Base-by-base conservation (phyloP, 2,888 invertebrate species). In the Drosophila prolongata region DNA sequence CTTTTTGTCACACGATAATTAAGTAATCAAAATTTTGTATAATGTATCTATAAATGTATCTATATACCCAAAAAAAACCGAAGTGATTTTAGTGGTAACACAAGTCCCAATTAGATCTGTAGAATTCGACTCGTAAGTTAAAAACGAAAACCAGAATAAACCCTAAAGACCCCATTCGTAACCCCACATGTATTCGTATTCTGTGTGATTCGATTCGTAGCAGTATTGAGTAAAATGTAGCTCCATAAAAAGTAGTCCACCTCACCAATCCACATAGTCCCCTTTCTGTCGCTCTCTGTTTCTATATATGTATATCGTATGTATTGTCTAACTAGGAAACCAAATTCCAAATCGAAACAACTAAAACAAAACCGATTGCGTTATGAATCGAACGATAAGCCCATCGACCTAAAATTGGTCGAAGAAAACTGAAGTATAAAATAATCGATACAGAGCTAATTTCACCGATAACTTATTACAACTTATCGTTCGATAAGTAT, bases 171-270 rank as follows among this genome's bases (percentile, higher is more conserved):
- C 14, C 61, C 75, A 74, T 75, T 61, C 27, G 59, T 74, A 73
- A 74, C 74, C 55, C 44, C 65, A 75, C 75, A 68, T 68, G 49
- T 75, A 69, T 43, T 69, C 68, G 70, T 82, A 79, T 70, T 83
- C 62, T 75, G 71, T 83, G 88, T 83, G 76, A 87, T 87, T 83
- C 83, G 86, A 82, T 43, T 40, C 49, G 81, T 83, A 87, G 82
- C 13, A 46, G 66, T 60, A 54, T 60, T 71, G 46, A 57, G 60
- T 79, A 71, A 47, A 56, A 37, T 35, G 73, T 71, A 71, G 70
- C 46, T 72, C 55, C 64, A 71, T 55, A 46, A 42, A 46, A 47
- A 62, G 55, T 71, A 62, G 69, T 64, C 38, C 43, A 64, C 44
- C n/a, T 72, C 56, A 62, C 55, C 37, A 46, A 37, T 37, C 40